Conservation (phyloP, 2,113 vertebrate species). For the Corydoras sp. region DNA sequence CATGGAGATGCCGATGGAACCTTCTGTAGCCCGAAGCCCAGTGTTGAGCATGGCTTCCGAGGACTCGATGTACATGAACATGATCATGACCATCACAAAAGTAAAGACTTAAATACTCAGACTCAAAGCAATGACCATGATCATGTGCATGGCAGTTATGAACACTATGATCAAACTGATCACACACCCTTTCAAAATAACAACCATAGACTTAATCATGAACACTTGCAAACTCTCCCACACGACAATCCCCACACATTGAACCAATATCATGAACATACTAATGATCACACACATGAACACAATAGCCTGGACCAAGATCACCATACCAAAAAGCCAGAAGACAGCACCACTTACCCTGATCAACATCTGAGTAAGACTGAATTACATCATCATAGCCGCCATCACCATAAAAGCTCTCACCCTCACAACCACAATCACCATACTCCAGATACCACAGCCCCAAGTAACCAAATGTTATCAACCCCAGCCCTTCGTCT, state of each 20-base stretch:
- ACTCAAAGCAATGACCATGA: conserved; percentile 2
- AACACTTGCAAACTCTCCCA: conserved; percentile 18
- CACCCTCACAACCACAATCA: conserved; percentile 38
- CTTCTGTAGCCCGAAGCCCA: conserved; percentile 25
- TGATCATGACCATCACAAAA: not conserved
- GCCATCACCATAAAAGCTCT: conserved; percentile 40
- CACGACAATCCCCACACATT: conserved; percentile 23
- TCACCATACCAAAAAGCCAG: not conserved
- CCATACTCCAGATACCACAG: conserved; percentile 14
- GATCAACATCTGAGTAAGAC: not conserved
- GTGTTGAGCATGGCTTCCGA: conserved; percentile 2
- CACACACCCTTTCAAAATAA: not conserved
- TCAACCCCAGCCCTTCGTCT: conserved; percentile 16
- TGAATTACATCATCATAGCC: conserved; percentile 26
- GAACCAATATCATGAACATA: conserved; percentile 8
- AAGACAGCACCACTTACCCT: not conserved
- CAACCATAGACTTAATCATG: conserved; percentile 1
- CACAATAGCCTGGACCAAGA: conserved; percentile 32
- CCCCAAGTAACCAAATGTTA: not conserved
- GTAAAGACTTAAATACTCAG: conserved; percentile 5
- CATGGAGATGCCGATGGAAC: conserved; percentile 50
- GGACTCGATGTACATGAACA: not conserved
- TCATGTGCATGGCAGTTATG: not conserved
- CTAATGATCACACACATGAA: conserved; percentile 19
- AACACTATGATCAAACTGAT: conserved; percentile 20